A percentile compares a stretch with the other conserved stretches of the same genome.
Conservation (phyloP, 2,113 vertebrate species). For the Cyanistes caeruleus region DNA sequence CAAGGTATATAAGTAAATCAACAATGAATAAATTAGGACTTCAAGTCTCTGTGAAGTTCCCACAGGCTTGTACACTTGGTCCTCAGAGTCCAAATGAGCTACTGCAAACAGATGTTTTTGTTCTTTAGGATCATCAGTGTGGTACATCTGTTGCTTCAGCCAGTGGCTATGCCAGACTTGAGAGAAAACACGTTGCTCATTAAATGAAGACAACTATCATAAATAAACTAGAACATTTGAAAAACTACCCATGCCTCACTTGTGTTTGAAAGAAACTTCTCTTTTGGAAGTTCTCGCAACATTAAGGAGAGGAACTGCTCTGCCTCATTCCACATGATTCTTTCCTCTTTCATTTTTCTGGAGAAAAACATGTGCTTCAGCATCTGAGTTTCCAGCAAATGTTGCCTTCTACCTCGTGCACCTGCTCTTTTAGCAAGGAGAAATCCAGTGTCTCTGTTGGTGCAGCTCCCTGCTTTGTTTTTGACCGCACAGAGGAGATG, state of each 20-base stretch:
- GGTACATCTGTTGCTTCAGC: conserved; percentile 62
- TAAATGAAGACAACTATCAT: conserved; percentile 50
- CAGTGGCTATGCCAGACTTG: conserved; percentile 19
- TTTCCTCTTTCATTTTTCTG: neutral
- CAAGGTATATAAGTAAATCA: conserved; percentile 59
- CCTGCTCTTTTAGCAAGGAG: neutral
- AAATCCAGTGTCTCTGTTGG: neutral
- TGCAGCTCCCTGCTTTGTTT: neutral
- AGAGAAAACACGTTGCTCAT: conserved; percentile 36
- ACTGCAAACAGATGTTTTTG: conserved; percentile 46
- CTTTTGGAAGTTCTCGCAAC: neutral
- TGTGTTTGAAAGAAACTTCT: conserved; percentile 17
- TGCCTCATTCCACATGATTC: neutral
- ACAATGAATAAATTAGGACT: conserved; percentile 51
- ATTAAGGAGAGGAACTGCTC: neutral
- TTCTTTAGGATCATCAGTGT: conserved; percentile 28
- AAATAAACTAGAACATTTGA: conserved; percentile 48
- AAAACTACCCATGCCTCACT: neutral
- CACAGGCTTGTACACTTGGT: neutral
- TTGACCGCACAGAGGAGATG: neutral
- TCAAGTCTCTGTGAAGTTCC: conserved; percentile 29
- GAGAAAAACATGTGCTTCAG: neutral
- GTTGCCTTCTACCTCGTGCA: neutral
- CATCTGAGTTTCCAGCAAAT: neutral
- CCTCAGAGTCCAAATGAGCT: conserved; percentile 36